These are phyloP conservation scores for Plemyria rubiginata DNA, from an alignment of 2,888 invertebrate species.

Conservation along the genomic window DNA sequence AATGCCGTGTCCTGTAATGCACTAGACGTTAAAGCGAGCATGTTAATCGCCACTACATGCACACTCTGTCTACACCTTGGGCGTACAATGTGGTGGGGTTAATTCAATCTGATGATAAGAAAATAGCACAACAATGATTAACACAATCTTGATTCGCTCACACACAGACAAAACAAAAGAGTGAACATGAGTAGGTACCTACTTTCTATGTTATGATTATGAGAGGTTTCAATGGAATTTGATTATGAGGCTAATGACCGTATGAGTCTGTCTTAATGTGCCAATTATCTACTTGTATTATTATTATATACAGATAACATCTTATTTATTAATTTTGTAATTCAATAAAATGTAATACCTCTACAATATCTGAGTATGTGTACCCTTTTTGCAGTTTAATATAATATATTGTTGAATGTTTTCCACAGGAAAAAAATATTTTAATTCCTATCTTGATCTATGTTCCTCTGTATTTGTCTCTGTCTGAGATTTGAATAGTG, in stretches of 20 bases:
- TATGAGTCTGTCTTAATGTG: neutral
- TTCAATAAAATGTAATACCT: neutral
- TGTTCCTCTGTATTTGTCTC: no score
- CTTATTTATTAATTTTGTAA: neutral
- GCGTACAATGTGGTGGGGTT: slow-evolving; percentile 53
- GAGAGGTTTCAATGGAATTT: slow-evolving; percentile 3
- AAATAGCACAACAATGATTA: slow-evolving; percentile 32
- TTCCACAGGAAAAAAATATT: neutral
- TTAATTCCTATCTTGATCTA: slow-evolving; percentile 5
- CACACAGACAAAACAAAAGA: slow-evolving; percentile 15
- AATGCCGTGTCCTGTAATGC: slow-evolving; percentile 89
- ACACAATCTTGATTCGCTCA: slow-evolving; percentile 25
- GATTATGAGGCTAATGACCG: slow-evolving; percentile 3
- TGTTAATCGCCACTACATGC: slow-evolving; percentile 81
- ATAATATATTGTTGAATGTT: neutral
- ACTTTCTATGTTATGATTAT: slow-evolving; percentile 10
- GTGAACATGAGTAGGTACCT: neutral
- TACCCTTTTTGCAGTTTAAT: neutral
- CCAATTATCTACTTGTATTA: neutral
- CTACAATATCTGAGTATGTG: neutral
- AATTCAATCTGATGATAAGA: slow-evolving; percentile 39
- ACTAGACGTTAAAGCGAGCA: slow-evolving; percentile 80
- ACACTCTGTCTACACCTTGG: slow-evolving; percentile 60
- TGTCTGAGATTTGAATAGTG: slow-evolving; percentile 28
- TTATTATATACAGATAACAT: neutral